Evolutionary conservation across 2,113 vertebrate genomes (phyloP).

Genomic region (Dipodomys stephensi): DNA sequence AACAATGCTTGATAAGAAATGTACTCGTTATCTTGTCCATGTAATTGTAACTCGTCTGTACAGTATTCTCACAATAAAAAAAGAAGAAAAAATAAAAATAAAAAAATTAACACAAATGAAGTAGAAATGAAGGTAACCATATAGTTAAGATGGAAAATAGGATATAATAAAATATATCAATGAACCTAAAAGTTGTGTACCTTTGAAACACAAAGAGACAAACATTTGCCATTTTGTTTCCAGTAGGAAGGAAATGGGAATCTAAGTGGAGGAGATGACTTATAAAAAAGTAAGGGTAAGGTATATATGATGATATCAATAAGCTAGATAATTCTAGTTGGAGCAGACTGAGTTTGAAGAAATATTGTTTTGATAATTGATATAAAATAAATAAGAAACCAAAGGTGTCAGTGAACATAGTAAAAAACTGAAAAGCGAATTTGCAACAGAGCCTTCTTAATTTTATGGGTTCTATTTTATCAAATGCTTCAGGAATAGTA

Average conservation of each 20-base stretch:
- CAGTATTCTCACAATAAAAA: too few relatives aligned
- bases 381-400: background rate
- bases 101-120: too few relatives aligned
- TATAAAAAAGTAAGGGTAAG: background rate
- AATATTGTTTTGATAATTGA: constrained; percentile 7
- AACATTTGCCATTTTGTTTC: constrained; percentile 13
- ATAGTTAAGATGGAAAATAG: too few relatives aligned
- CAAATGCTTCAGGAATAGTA: background rate
- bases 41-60: too few relatives aligned
- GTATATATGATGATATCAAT: background rate
- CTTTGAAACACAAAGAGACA: background rate
- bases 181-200: background rate
- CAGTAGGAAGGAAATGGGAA: background rate
- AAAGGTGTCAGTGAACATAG: background rate
- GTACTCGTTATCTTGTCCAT: too few relatives aligned
- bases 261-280: background rate
- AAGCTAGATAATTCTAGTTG: background rate
- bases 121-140: too few relatives aligned
- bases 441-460: background rate
- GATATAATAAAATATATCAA: too few relatives aligned
- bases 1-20: too few relatives aligned
- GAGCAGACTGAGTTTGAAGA: background rate
- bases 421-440: constrained; percentile 5
- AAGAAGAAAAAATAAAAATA: too few relatives aligned
- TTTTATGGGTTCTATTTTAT: background rate